Evolutionary conservation across 2,113 vertebrate species (phyloP), one percentile per base, ranked within the genome.

Genomic region (Tenebrosternarchus preto): DNA sequence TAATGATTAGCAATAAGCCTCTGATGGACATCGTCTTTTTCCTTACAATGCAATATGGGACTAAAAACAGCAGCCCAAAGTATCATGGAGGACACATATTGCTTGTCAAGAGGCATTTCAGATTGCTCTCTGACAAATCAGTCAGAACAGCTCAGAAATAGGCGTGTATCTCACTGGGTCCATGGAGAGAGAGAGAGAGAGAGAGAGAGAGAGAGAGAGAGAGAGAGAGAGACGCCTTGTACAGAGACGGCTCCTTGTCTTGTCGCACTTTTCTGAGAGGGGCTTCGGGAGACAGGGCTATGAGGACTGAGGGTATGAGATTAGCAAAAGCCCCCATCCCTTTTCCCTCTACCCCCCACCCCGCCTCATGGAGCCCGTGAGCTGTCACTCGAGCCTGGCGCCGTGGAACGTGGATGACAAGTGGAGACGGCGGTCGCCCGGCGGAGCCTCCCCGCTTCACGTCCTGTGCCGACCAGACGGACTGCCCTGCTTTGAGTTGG

Each of bases 231-330:
- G 83, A 87, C 71, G 85, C 71, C 78, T 84, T 79, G 81, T 85
- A 80, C 67, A 86, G 85, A 85, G 50, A 87, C 73, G 66, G 88
- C 87, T 89, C 85, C 81, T 86, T 88, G 73, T 91, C 88, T 87
- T 90, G 90, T 91, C 88, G 88, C 84, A 69, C 31, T 70, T 76
- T 86, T 87, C 71, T 67, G 81, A 84, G 82, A 84, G 67, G 73
- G 81, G 81, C 81, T 82, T 82, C 73, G 82, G 84, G 64, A 77
- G 84, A 84, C 60, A 5, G 76, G 72, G 55, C 55, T 74, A 60
- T 25, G 79, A 90, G 88, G 90, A 87, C 90, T 89, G 81, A 80
- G 63, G 76, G 68, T 78, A 43, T 57, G 70, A 78, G 81, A 78
- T 82, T 82, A 82, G 33, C 43, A 50, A 50, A 36, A 57, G 59